A percentile compares a stretch with the other conserved stretches of the same genome.
phyloP scores from a whole-genome alignment of 2,888 invertebrate genomes.

The Mamestra brassicae region DNA sequence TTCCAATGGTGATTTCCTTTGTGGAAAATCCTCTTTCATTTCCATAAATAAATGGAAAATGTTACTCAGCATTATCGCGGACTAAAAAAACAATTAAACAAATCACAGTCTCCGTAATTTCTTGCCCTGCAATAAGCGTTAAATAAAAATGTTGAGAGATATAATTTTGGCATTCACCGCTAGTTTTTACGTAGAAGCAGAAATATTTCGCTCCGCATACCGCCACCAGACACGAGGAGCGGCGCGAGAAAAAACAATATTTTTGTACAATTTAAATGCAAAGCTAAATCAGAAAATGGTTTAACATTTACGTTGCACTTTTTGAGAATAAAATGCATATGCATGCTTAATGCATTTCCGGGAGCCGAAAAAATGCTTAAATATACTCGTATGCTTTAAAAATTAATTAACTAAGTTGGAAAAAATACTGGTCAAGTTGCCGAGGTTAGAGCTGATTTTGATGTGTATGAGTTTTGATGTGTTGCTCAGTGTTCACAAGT shows the following conservation, averaged over 20 bases:
- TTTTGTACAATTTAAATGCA: slow-evolving; percentile 61
- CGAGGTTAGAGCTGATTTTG: not conserved
- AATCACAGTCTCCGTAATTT: slow-evolving; percentile 24
- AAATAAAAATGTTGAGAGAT: slow-evolving; percentile 55
- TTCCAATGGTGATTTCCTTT: not conserved
- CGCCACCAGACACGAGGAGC: slow-evolving; percentile 39
- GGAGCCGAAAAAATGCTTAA: not conserved
- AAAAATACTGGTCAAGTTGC: not conserved
- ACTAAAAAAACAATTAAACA: slow-evolving; percentile 7
- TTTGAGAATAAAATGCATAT: slow-evolving; percentile 45
- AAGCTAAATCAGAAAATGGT: slow-evolving; percentile 58
- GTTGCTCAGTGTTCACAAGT: not conserved
- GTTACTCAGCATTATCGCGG: not conserved
- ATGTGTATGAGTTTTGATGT: not conserved
- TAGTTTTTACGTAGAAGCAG: slow-evolving; percentile 43
- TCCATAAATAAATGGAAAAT: not conserved
- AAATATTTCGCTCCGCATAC: slow-evolving; percentile 49
- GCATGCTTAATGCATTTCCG: slow-evolving; percentile 14
- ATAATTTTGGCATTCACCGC: slow-evolving; percentile 55
- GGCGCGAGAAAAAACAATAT: slow-evolving; percentile 45
- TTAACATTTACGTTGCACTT: slow-evolving; percentile 51
- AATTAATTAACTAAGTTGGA: not conserved
- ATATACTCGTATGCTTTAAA: not conserved
- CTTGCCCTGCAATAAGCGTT: slow-evolving; percentile 42
- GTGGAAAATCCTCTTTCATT: not conserved